Evolutionary conservation across 1,140 invertebrate genomes (phyloP).

Genomic region (Harpegnathos saltator): DNA sequence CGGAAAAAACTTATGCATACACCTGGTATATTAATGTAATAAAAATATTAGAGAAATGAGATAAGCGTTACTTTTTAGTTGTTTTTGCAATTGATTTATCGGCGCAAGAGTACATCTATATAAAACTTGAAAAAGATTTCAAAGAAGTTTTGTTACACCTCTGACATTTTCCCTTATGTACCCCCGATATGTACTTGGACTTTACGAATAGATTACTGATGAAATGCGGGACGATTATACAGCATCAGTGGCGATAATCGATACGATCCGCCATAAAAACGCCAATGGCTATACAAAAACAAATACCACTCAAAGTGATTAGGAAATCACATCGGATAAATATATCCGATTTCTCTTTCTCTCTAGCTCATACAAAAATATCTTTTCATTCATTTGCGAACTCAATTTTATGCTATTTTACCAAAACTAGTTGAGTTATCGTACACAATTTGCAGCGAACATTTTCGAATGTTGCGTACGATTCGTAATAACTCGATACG

Average conservation of each 20-base stretch:
- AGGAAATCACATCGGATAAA: not conserved
- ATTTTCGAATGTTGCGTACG: not conserved
- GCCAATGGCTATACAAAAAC: not conserved
- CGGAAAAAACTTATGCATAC: too few relatives aligned
- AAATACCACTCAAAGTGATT: not conserved
- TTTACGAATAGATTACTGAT: conserved; percentile 41
- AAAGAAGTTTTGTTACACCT: conserved; percentile 50
- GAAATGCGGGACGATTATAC: conserved; percentile 3
- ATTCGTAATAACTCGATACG: not conserved
- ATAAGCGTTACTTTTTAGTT: conserved; percentile 39
- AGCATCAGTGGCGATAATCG: conserved; percentile 17
- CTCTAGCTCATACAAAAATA: not conserved
- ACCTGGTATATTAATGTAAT: conserved; percentile 18
- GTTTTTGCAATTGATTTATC: conserved; percentile 17
- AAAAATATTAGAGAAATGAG: not conserved
- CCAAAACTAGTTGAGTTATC: too few relatives aligned
- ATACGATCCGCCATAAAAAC: conserved; percentile 31
- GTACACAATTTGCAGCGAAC: not conserved
- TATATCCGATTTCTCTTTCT: too few relatives aligned
- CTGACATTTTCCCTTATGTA: not conserved
- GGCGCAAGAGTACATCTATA: conserved; percentile 37
- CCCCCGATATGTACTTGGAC: conserved; percentile 17
- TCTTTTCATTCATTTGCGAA: not conserved
- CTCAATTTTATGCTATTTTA: too few relatives aligned
- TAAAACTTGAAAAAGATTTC: conserved; percentile 55